These are phyloP conservation scores for Capromys pilorides DNA, from an alignment of 2,797 vertebrate genomes.

Conservation along the genomic window DNA sequence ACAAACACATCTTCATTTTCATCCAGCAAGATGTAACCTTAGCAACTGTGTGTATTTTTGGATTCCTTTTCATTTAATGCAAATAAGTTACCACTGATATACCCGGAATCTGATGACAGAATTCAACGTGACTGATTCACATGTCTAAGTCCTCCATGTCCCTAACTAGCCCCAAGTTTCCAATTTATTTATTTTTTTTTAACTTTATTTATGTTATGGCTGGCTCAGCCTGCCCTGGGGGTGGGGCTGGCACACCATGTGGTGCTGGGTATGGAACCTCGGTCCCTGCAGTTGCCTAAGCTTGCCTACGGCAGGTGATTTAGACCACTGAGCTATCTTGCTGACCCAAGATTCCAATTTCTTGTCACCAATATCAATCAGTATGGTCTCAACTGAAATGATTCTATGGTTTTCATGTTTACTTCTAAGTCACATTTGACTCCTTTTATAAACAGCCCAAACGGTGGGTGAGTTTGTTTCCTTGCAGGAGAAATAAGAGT, in stretches of 20 bases:
- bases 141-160: slow-evolving; percentile 54
- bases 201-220: too few species aligned
- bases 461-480: neutral
- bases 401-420: slow-evolving; percentile 14
- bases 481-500: neutral
- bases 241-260: too few species aligned
- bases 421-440: slow-evolving; percentile 47
- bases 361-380: slow-evolving; percentile 15
- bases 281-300: too few species aligned
- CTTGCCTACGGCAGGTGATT: too few species aligned
- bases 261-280: too few species aligned
- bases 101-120: slow-evolving; percentile 77
- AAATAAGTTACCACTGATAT: slow-evolving; percentile 83
- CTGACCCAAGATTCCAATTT: neutral
- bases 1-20: slow-evolving; percentile 86
- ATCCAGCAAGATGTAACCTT: slow-evolving; percentile 86
- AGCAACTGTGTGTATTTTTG: slow-evolving; percentile 89
- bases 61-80: slow-evolving; percentile 88
- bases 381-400: neutral
- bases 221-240: too few species aligned
- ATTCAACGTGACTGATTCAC: slow-evolving; percentile 76
- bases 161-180: neutral
- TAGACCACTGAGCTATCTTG: too few species aligned
- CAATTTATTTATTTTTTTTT: neutral
- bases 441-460: neutral